These are phyloP conservation scores for Eucriotettix oculatus DNA, from an alignment of 2,888 invertebrate genomes.

Conservation along the genomic window DNA sequence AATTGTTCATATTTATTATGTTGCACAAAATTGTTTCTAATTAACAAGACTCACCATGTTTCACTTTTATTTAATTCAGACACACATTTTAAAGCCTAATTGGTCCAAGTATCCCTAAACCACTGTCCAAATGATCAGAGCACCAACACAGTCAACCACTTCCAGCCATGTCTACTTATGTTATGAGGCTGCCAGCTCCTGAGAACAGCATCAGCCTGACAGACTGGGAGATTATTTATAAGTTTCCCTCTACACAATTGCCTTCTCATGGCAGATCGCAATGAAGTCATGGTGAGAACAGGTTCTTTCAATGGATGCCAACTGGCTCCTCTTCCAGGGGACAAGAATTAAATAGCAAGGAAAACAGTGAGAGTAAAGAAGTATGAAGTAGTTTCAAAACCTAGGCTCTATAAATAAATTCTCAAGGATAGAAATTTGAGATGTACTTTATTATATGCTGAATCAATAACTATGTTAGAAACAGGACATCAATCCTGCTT, in stretches of 20 bases:
- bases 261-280: neutral
- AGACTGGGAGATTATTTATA: constrained; percentile 1
- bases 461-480: too few species aligned
- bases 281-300: constrained; percentile 2
- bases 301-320: constrained; percentile 10
- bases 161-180: neutral
- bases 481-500: too few species aligned
- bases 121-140: too few species aligned
- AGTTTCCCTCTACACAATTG: constrained; percentile 1
- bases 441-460: too few species aligned
- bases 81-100: too few species aligned
- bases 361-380: constrained; percentile 2
- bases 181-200: neutral
- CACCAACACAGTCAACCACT: neutral
- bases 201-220: neutral
- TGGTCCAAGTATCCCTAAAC: too few species aligned
- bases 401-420: constrained; percentile 3
- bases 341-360: constrained; percentile 5
- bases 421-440: too few species aligned
- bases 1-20: too few species aligned
- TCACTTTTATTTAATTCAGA: too few species aligned
- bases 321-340: constrained; percentile 4
- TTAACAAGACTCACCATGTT: too few species aligned
- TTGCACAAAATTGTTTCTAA: too few species aligned
- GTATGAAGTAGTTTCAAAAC: constrained; percentile 2